Conservation (phyloP, 2,888 invertebrate species). For the Prosapia bicincta region DNA sequence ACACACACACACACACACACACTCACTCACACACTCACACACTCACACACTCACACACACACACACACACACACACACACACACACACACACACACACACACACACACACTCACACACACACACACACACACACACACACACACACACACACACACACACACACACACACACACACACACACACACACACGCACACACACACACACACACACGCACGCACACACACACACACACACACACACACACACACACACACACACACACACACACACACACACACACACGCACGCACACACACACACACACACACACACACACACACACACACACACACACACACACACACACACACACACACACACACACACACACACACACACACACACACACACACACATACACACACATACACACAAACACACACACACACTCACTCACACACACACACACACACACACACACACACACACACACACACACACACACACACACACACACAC, state of each 20-base stretch:
- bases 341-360: slow-evolving; percentile 11
- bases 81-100: too few species aligned
- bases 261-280: slow-evolving; percentile 9
- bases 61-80: too few species aligned
- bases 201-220: slow-evolving; percentile 11
- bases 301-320: slow-evolving; percentile 9
- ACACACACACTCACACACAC: too few species aligned
- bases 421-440: slow-evolving; percentile 15
- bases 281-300: slow-evolving; percentile 10
- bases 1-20: too few species aligned
- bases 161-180: slow-evolving; percentile 17
- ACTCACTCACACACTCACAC: too few species aligned
- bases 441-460: slow-evolving; percentile 17
- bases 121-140: too few species aligned
- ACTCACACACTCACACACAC: too few species aligned
- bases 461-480: slow-evolving; percentile 17
- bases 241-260: slow-evolving; percentile 2
- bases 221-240: slow-evolving; percentile 10
- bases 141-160: slow-evolving; percentile 23
- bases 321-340: slow-evolving; percentile 6
- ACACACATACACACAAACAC: slow-evolving; percentile 15
- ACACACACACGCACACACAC: slow-evolving; percentile 10
- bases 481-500: slow-evolving; percentile 12
- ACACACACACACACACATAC: slow-evolving; percentile 16
- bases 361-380: slow-evolving; percentile 16